A percentile compares a stretch with the other conserved stretches of the same genome.
Conservation (phyloP, 1,140 invertebrate genomes). For the Ceratina australensis region DNA sequence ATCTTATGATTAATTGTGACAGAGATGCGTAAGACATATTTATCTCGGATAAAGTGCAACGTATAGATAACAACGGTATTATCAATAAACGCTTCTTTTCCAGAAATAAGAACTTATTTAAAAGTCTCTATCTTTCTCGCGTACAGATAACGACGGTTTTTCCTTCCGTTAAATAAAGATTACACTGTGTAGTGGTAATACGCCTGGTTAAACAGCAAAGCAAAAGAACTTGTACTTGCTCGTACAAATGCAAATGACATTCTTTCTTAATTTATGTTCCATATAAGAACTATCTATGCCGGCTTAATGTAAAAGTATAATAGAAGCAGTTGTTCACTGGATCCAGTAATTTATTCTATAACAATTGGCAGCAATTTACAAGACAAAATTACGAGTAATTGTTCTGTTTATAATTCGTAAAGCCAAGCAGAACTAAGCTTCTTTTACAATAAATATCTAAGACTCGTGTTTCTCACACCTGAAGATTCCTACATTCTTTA, state of each 20-base stretch:
- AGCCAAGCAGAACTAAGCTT: too few relatives aligned
- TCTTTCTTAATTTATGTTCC: constrained; percentile 16
- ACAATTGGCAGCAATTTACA: too few relatives aligned
- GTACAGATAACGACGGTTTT: constrained; percentile 24
- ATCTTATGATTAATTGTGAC: constrained; percentile 47
- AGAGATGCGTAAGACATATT: constrained; percentile 19
- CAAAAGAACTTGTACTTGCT: constrained; percentile 21
- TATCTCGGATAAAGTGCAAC: constrained; percentile 17
- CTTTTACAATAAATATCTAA: too few relatives aligned
- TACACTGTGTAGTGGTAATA: neutral
- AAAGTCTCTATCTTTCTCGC: neutral
- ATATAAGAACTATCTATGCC: constrained; percentile 2
- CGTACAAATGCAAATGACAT: constrained; percentile 35
- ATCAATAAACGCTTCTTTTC: constrained; percentile 18
- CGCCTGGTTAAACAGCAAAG: neutral
- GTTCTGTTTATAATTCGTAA: too few relatives aligned
- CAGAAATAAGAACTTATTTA: neutral
- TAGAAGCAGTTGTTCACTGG: constrained; percentile 25
- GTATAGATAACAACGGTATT: constrained; percentile 5
- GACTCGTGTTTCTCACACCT: too few relatives aligned
- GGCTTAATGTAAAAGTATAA: constrained; percentile 20
- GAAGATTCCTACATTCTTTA: too few relatives aligned
- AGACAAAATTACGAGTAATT: too few relatives aligned
- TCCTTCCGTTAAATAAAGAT: constrained; percentile 12
- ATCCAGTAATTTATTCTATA: too few relatives aligned